Evolutionary conservation across 2,113 vertebrate species (phyloP), one percentile per base, ranked within the genome.

Genomic region (Pao palembangensis): DNA sequence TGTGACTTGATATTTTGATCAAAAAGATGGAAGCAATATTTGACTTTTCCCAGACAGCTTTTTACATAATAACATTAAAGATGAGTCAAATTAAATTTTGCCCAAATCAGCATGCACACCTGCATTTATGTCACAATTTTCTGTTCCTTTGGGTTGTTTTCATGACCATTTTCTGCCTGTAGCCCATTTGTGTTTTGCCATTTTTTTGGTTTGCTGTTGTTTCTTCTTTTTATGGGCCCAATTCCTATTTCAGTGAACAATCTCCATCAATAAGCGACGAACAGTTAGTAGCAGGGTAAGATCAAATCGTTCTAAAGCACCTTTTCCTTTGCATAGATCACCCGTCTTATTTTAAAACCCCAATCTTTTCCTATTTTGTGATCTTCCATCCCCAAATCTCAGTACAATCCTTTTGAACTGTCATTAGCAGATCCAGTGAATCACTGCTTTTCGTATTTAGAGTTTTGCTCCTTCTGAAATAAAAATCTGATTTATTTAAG

Each of bases 251-350:
- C 95, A 98, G 96, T 90, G 92, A 97, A 84, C 92, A 93, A 84
- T 92, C 92, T 93, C 91, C 93, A 91, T 88, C 93, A 91, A 89
- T 93, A 93, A 94, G 91, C 89, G 92, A 95, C 85, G 93, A 95
- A 92, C 92, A 94, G 90, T 95, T 95, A 93, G 95, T 96, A 92
- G 90, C 92, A 63, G 94, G 95, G 94, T 97, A 96, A 98, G 96
- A 93, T 74, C 75, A 81, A 89, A 90, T 74, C 2, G 58, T 91
- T 93, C 88, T 89, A 78, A 92, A 88, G 76, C 91, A 91, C 85
- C 65, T 88, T 84, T 83, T 84, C 87, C 87, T 71, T n/a, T 90
- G 82, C 90, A 91, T 91, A 89, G 86, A 92, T 88, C 92, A 90
- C 78, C 73, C 86, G 75, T 81, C 72, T 83, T 88, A 83, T 69